These are phyloP conservation scores for Piliocolobus tephrosceles DNA, from an alignment of 2,113 vertebrate genomes.

Conservation along the genomic window DNA sequence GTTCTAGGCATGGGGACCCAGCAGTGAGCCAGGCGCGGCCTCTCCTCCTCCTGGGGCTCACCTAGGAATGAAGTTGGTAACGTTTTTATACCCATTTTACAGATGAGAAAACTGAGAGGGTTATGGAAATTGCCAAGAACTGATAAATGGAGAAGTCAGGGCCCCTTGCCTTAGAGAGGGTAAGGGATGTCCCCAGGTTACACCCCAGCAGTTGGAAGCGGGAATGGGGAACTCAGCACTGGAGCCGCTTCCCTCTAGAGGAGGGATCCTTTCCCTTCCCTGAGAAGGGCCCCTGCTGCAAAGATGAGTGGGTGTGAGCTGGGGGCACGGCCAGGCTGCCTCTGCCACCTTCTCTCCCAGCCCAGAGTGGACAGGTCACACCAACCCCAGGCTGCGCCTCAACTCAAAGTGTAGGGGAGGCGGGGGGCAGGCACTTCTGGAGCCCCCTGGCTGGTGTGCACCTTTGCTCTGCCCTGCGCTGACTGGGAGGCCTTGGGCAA, in stretches of 20 bases:
- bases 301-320: neutral
- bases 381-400: neutral
- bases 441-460: neutral
- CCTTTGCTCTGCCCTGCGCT: neutral
- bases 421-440: neutral
- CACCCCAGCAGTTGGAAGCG: neutral
- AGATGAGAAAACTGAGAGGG: neutral
- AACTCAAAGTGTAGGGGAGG: no score
- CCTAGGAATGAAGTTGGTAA: neutral
- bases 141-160: neutral
- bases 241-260: neutral
- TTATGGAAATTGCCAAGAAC: neutral
- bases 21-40: neutral
- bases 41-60: neutral
- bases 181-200: neutral
- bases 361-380: neutral
- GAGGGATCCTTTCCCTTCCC: neutral
- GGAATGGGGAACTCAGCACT: no score
- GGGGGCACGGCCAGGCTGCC: no score
- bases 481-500: neutral
- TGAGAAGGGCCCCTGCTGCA: neutral
- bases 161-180: neutral
- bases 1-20: neutral
- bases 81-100: neutral
- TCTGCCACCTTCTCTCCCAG: no score